Evolutionary conservation across 2,113 vertebrate species (phyloP), one percentile per base, ranked within the genome.

Genomic region (Actinemys pallida): DNA sequence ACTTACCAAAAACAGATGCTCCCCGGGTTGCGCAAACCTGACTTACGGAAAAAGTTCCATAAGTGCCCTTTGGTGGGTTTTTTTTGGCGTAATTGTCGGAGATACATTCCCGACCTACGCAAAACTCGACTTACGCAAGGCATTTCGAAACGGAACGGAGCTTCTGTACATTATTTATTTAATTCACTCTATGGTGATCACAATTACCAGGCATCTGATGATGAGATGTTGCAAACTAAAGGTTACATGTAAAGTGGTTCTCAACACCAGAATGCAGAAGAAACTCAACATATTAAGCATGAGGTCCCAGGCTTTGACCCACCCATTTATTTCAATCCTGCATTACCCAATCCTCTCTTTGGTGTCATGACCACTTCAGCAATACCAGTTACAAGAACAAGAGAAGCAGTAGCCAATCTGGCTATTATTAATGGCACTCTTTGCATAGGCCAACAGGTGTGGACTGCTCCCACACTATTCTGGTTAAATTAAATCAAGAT

Each of bases 261-360:
- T 47, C 11, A 3, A 0, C 0, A 65, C 5, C 20, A 86, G 4
- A 79, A 62, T 3, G 53, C 3, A 81, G 13, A 39, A 62, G 39
- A 88, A 79, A 10, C 59, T 22, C 29, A 29, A 59, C 1, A 35
- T 80, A 29, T 45, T 62, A 90, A 56, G 69, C 19, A 79, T 0
- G 16, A 90, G 53, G 45, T 79, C 90, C 10, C 42, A 27, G 8
- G 42, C 31, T 86, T 87, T 39, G 19, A 20, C 65, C 10, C 5
- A 39, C 47, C 83, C 24, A 50, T 2, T 52, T 88, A 62, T 88
- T 45, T 83, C 65, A 57, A 91, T 53, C 25, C 47, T 86, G 49
- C 27, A 35, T 89, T 90, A 76, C 42, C 52, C 54, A 12, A 13
- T 78, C n/a, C 86, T 82, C 52, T 81, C 62, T 57, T 62, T 81